phyloP scores from a whole-genome alignment of 2,113 vertebrate genomes.

The Cacatua alba region DNA sequence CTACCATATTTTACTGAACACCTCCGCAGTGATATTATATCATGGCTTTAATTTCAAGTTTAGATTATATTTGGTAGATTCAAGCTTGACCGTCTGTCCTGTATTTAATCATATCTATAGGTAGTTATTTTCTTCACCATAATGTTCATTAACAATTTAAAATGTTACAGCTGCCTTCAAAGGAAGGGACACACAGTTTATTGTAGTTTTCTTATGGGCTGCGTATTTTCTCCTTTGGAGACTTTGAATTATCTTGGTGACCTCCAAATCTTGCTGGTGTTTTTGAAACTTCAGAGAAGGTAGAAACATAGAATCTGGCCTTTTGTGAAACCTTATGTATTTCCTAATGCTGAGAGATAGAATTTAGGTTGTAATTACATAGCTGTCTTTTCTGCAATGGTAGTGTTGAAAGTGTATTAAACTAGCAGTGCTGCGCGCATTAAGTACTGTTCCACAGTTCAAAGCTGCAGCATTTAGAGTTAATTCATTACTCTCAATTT shows the following conservation, averaged over 20 bases:
- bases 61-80: not conserved
- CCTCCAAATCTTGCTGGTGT: not conserved
- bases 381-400: not conserved
- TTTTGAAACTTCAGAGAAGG: not conserved
- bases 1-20: not conserved
- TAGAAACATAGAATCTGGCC: not conserved
- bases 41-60: not conserved
- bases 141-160: not conserved
- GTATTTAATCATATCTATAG: not conserved
- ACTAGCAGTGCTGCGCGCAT: not conserved
- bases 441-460: not conserved
- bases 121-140: not conserved
- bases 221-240: not conserved
- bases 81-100: not conserved
- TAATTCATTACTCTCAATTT: slow-evolving; percentile 6
- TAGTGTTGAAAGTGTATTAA: not conserved
- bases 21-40: not conserved
- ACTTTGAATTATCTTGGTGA: not conserved
- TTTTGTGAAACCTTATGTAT: not conserved
- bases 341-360: not conserved
- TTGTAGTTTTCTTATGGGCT: not conserved
- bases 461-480: not conserved
- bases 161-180: not conserved
- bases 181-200: not conserved
- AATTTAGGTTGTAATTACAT: not conserved